A percentile compares a stretch with the other conserved stretches of the same genome.
Evolutionary conservation across 2,888 invertebrate genomes (phyloP).

Genomic region (Macropis europaea): DNA sequence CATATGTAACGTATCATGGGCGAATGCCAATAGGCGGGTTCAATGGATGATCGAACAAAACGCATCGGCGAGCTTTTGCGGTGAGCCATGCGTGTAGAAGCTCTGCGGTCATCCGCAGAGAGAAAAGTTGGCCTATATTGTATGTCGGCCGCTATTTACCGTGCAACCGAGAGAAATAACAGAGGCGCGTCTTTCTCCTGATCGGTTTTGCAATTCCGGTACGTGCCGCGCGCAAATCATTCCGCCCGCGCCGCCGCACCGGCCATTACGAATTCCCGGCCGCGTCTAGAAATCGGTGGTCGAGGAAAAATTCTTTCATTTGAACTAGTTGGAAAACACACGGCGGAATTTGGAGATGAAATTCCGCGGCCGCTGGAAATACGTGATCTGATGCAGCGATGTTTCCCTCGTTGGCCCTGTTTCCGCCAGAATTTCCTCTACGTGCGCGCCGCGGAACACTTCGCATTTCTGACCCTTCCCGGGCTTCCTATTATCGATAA

Average conservation of each 20-base stretch:
- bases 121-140: slow-evolving; percentile 41
- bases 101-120: slow-evolving; percentile 48
- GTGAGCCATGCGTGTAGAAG: slow-evolving; percentile 46
- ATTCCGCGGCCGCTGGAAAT: slow-evolving; percentile 49
- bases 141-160: neutral
- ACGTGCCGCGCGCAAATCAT: slow-evolving; percentile 44
- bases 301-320: slow-evolving; percentile 63
- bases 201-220: slow-evolving; percentile 50
- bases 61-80: slow-evolving; percentile 56
- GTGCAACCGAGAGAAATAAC: slow-evolving; percentile 19
- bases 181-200: slow-evolving; percentile 14
- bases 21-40: slow-evolving; percentile 18
- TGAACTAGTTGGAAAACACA: slow-evolving; percentile 57
- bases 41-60: slow-evolving; percentile 31
- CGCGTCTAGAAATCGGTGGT: slow-evolving; percentile 55
- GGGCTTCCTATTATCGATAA: neutral
- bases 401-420: slow-evolving; percentile 8
- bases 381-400: slow-evolving; percentile 42
- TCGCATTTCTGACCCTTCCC: neutral
- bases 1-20: neutral
- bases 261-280: slow-evolving; percentile 57
- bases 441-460: neutral
- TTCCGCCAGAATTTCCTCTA: slow-evolving; percentile 3
- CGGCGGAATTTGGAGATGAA: slow-evolving; percentile 59
- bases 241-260: slow-evolving; percentile 36